Conservation (phyloP, 2,797 vertebrate species). For the Rhyacichthys aspro region DNA sequence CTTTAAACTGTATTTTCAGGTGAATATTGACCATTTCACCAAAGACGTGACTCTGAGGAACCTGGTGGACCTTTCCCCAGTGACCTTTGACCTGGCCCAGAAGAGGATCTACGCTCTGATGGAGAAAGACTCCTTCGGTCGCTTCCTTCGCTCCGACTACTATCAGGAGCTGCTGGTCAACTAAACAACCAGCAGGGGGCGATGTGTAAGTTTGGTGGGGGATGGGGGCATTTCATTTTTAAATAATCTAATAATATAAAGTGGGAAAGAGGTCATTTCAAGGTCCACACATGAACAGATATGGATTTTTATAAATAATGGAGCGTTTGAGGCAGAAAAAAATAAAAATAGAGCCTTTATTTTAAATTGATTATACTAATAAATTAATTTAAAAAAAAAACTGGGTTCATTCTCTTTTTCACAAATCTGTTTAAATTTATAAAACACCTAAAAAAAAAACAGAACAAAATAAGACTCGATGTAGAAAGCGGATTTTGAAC, state of each 20-base stretch:
- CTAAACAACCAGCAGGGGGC: slow-evolving; percentile 24
- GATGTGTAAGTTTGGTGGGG: slow-evolving; percentile 6
- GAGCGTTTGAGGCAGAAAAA: no score
- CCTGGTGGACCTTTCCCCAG: slow-evolving; percentile 86
- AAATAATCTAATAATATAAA: slow-evolving; percentile 8
- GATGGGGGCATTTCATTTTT: slow-evolving; percentile 41
- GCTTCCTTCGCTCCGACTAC: slow-evolving; percentile 90
- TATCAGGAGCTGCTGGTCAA: slow-evolving; percentile 91
- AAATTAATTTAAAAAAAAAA: no score
- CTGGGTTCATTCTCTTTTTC: no score
- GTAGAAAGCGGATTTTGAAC: no score
- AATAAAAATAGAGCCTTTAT: no score
- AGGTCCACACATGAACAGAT: no score
- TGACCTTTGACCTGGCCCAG: slow-evolving; percentile 92
- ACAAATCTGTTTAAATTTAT: no score
- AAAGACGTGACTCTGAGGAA: slow-evolving; percentile 92
- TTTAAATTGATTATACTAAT: no score
- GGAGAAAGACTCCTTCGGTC: slow-evolving; percentile 96
- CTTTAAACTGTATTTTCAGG: slow-evolving; percentile 69
- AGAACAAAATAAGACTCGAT: no score
- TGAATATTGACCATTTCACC: slow-evolving; percentile 97
- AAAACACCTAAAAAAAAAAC: no score
- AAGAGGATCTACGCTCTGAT: slow-evolving; percentile 92
- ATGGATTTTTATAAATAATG: no score
- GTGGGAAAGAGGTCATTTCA: no score